phyloP scores from a whole-genome alignment of 2,113 vertebrate genomes.

The Thinocorus orbignyianus region DNA sequence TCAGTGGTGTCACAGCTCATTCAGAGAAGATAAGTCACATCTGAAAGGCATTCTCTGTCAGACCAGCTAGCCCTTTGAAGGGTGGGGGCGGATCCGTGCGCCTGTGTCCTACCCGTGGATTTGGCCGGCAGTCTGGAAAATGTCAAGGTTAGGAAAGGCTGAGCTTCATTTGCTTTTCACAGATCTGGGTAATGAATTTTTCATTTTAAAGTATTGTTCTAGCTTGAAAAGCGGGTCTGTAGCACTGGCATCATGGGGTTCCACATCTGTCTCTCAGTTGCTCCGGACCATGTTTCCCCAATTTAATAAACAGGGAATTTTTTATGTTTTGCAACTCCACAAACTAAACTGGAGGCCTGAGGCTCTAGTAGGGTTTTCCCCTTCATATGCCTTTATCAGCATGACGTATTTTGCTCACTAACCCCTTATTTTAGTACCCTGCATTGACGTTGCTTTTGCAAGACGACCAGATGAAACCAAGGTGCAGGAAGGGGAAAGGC shows the following conservation, averaged over 20 bases:
- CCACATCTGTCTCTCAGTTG: conserved; percentile 40
- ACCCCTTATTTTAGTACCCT: neutral
- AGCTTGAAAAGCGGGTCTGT: neutral
- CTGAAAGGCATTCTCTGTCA: neutral
- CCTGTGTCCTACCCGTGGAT: neutral
- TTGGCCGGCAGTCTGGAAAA: conserved; percentile 65
- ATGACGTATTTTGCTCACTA: neutral
- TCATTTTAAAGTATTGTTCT: conserved; percentile 60
- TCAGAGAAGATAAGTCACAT: conserved; percentile 1
- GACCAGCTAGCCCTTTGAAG: conserved; percentile 31
- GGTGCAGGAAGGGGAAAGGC: neutral
- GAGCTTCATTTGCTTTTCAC: conserved; percentile 57
- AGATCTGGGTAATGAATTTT: conserved; percentile 49
- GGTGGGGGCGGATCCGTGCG: neutral
- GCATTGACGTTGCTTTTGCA: accelerated
- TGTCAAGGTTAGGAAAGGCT: conserved; percentile 61
- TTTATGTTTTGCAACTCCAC: neutral
- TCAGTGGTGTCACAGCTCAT: neutral
- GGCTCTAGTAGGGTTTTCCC: neutral
- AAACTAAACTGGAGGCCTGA: neutral
- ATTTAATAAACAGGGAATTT: neutral
- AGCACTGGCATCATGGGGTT: conserved; percentile 13
- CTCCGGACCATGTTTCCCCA: neutral
- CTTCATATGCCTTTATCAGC: neutral
- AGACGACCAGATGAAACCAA: neutral